These are phyloP conservation scores for Larimichthys crocea DNA, from an alignment of 2,113 vertebrate genomes.

Conservation along the genomic window DNA sequence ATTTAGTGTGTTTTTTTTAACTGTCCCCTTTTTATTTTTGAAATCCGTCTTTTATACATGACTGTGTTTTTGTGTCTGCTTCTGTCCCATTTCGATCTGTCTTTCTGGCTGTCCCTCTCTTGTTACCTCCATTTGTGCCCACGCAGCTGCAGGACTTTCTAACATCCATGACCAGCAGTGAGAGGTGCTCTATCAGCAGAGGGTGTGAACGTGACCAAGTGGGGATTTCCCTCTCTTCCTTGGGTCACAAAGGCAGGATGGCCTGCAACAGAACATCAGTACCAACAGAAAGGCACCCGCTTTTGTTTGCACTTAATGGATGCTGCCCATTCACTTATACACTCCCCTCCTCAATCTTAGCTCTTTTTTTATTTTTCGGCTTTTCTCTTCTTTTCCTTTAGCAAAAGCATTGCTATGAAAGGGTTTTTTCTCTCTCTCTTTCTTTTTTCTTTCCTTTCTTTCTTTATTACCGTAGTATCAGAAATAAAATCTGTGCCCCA, in stretches of 20 bases:
- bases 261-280: conserved; percentile 57
- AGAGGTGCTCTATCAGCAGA: conserved; percentile 69
- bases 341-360: conserved; percentile 36
- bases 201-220: conserved; percentile 75
- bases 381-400: conserved; percentile 24
- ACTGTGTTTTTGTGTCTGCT: background rate
- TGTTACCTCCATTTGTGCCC: conserved; percentile 24
- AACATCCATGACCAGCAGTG: conserved; percentile 66
- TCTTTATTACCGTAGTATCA: conserved; percentile 17
- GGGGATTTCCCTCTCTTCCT: conserved; percentile 73
- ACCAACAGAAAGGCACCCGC: conserved; percentile 61
- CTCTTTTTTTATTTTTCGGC: conserved; percentile 43
- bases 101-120: conserved; percentile 18
- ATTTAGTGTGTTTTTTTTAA: background rate
- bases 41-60: conserved; percentile 10
- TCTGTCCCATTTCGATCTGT: conserved; percentile 5
- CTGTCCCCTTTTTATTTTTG: background rate
- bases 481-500: conserved; percentile 42
- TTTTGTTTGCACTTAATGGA: conserved; percentile 70
- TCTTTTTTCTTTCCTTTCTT: conserved; percentile 14
- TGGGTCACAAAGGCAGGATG: conserved; percentile 61
- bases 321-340: conserved; percentile 66
- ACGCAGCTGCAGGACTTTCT: conserved; percentile 63
- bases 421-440: conserved; percentile 4
- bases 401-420: conserved; percentile 11